phyloP scores from a whole-genome alignment of 2,797 vertebrate genomes.

The Gymnopithys bicolor region DNA sequence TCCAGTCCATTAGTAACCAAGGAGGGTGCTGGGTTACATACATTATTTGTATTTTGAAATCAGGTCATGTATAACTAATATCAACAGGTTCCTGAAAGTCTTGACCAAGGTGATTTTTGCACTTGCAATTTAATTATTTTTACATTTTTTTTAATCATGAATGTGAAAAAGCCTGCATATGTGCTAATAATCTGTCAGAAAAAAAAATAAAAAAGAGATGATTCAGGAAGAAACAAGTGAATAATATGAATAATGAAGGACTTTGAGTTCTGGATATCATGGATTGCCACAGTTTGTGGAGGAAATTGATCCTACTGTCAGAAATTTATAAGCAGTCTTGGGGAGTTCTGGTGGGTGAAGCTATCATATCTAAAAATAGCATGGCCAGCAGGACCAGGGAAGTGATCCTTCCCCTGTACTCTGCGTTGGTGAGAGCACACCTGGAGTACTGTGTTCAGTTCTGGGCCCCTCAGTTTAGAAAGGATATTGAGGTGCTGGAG shows the following conservation, averaged over 20 bases:
- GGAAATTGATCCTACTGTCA: neutral
- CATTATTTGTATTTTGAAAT: neutral
- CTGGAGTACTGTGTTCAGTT: no score
- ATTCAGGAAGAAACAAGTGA: neutral
- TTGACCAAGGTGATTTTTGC: neutral
- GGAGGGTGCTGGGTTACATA: neutral
- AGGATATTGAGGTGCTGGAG: no score
- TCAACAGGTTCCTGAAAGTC: neutral
- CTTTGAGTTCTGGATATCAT: neutral
- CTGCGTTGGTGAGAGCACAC: no score
- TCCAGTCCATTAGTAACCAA: neutral
- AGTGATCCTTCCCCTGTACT: no score
- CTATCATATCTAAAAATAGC: neutral
- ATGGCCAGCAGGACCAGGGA: no score
- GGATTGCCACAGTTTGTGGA: neutral
- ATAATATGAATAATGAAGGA: neutral
- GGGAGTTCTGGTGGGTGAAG: neutral
- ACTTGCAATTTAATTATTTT: neutral
- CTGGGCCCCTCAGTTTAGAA: no score
- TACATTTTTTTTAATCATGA: neutral
- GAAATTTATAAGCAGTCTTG: neutral
- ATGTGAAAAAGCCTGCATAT: neutral
- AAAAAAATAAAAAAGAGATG: neutral
- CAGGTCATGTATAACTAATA: neutral
- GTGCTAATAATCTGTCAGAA: neutral